These are phyloP conservation scores for Aproaerema taeniolella DNA, from an alignment of 2,888 invertebrate genomes.

Conservation along the genomic window DNA sequence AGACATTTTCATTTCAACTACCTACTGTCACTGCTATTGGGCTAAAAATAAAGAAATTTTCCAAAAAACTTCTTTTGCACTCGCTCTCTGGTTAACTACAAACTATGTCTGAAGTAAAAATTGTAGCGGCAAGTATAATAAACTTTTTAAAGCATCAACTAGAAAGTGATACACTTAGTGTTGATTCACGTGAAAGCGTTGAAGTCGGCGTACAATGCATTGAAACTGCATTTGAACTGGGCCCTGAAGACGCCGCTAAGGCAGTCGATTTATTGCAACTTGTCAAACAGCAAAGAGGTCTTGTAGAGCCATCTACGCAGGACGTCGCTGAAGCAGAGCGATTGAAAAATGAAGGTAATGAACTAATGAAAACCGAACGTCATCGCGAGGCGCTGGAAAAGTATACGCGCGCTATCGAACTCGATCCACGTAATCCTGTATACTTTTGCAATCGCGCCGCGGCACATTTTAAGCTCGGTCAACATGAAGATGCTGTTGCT, in stretches of 20 bases:
- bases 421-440: constrained; percentile 93
- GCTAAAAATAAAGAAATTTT: constrained; percentile 6
- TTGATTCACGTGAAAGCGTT: constrained; percentile 82
- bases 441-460: constrained; percentile 99
- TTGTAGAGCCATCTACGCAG: constrained; percentile 24
- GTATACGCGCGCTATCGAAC: constrained; percentile 92
- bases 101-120: constrained; percentile 59
- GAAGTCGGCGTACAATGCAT: constrained; percentile 97
- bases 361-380: constrained; percentile 90
- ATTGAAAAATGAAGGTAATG: constrained; percentile 92
- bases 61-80: neutral
- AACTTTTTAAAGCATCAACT: constrained; percentile 76
- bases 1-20: too few species aligned
- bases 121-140: constrained; percentile 76
- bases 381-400: constrained; percentile 88
- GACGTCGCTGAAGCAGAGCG: constrained; percentile 85
- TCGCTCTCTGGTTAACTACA: neutral
- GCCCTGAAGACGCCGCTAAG: constrained; percentile 56
- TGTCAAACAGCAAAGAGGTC: constrained; percentile 34
- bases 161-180: constrained; percentile 60
- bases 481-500: constrained; percentile 88
- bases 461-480: constrained; percentile 92
- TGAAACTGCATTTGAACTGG: constrained; percentile 91
- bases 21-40: too few species aligned
- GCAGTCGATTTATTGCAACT: constrained; percentile 53